Base-by-base conservation (phyloP, 2,888 invertebrate species). In the Eulithis testata region DNA sequence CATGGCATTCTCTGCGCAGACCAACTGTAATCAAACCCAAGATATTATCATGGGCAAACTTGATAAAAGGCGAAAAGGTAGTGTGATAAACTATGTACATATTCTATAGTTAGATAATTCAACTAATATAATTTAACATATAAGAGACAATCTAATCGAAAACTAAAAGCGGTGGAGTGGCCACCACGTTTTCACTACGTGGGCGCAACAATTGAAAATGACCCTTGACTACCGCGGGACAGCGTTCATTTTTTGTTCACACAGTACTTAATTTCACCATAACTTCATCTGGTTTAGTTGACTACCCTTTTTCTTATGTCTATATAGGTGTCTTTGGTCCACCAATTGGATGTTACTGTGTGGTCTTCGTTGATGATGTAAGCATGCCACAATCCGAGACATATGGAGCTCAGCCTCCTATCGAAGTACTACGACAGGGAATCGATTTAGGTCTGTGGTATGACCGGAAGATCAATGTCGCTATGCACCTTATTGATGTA, bases 321-420 rank as follows among this genome's bases (percentile, higher is more conserved):
- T 11, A 8, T 11, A 8, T 59, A 95, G 96, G 99, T 1, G 97
- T 98, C 11, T 99, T 94, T 82, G 99, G 99, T 0, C 98, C 99
- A 0, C 98, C 98, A 0, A 94, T 98, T 56, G 98, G 98, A 4
- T 98, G 98, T 83, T 95, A 96, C 77, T 95, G 96, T 86, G 96
- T 99, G 11, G 95, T 98, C 54, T 99, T 99, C 84, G 97, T 99
- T 44, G 99, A 99, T 81, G 99, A 99, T 84, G 95, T 99, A n/a
- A 98, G 98, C 78, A 98, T 99, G 98, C 99, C 99, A 0, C 93
- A 97, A 76, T 95, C 97, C 61, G 98, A 98, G 88, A 95, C 95
- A 2, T 98, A 97, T 80, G 99, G 98, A 0, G 98, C 98, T 0
- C 98, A 99, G 85, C 98, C 99, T 0, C 98, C 99, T 0, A 97